Percentiles rank a stretch among this genome's conserved stretches.
phyloP scores from a whole-genome alignment of 1,140 invertebrate species.

The Pachypsylla venusta region DNA sequence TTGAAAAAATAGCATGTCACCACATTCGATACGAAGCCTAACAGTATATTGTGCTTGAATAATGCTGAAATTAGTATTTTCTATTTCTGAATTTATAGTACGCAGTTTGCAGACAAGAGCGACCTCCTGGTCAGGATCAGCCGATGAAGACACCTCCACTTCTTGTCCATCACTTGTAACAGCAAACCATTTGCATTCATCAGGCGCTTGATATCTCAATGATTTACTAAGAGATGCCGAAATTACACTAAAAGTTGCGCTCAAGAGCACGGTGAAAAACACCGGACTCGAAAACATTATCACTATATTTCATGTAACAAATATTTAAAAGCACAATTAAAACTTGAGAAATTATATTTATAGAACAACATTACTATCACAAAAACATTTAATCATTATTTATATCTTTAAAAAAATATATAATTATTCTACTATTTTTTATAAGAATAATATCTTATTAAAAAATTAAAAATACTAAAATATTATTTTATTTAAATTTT shows the following conservation, averaged over 20 bases:
- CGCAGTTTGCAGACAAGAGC: conserved; percentile 61
- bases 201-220: conserved; percentile 60
- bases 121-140: conserved; percentile 44
- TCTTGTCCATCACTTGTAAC: conserved; percentile 37
- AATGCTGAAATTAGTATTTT: conserved; percentile 77
- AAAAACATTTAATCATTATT: no score
- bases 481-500: not conserved
- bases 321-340: not conserved
- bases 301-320: not conserved
- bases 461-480: no score
- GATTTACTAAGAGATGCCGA: conserved; percentile 51
- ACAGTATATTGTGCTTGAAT: conserved; percentile 77
- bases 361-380: no score
- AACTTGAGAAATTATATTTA: not conserved
- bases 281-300: conserved; percentile 24
- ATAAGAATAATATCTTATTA: no score
- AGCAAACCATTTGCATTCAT: conserved; percentile 67
- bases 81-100: conserved; percentile 75
- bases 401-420: no score
- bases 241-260: conserved; percentile 47
- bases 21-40: conserved; percentile 62
- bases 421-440: no score
- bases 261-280: conserved; percentile 40
- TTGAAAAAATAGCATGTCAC: conserved; percentile 68
- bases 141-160: conserved; percentile 24